A percentile compares a stretch with the other conserved stretches of the same genome.
These are phyloP conservation scores for Malachius bipustulatus DNA, from an alignment of 2,888 invertebrate genomes.

Conservation along the genomic window DNA sequence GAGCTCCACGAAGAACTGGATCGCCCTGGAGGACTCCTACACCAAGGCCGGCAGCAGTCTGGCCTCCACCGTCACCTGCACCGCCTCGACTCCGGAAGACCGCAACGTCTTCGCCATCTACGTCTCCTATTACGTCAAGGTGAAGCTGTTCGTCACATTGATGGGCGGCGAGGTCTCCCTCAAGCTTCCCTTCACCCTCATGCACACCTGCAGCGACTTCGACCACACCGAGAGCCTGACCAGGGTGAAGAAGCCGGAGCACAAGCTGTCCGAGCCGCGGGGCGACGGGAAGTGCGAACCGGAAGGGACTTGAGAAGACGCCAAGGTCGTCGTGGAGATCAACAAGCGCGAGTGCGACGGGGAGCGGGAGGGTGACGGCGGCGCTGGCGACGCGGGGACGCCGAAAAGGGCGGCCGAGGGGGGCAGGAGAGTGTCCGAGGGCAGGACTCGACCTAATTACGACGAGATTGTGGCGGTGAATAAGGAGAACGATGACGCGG, in stretches of 20 bases:
- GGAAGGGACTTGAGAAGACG: slow-evolving; percentile 37
- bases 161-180: slow-evolving; percentile 71
- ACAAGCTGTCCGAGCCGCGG: slow-evolving; percentile 12
- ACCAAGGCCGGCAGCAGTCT: slow-evolving; percentile 51
- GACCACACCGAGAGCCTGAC: slow-evolving; percentile 45
- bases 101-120: slow-evolving; percentile 83
- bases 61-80: slow-evolving; percentile 44
- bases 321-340: slow-evolving; percentile 34
- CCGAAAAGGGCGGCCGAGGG: not conserved
- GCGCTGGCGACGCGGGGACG: slow-evolving; percentile 6
- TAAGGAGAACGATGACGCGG: slow-evolving; percentile 3
- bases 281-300: slow-evolving; percentile 27
- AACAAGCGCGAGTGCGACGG: slow-evolving; percentile 4
- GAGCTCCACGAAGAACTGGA: slow-evolving; percentile 82
- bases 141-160: slow-evolving; percentile 66
- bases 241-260: slow-evolving; percentile 28
- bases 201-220: slow-evolving; percentile 57
- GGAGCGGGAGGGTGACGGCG: not conserved
- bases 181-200: slow-evolving; percentile 68
- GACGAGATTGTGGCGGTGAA: slow-evolving; percentile 16
- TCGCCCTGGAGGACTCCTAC: slow-evolving; percentile 76
- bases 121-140: slow-evolving; percentile 84
- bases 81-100: slow-evolving; percentile 50
- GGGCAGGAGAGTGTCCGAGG: not conserved
- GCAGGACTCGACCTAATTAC: slow-evolving; percentile 6